Evolutionary conservation across 2,888 invertebrate species (phyloP), one percentile per base, ranked within the genome.

Genomic region (Prenolepis imparis): DNA sequence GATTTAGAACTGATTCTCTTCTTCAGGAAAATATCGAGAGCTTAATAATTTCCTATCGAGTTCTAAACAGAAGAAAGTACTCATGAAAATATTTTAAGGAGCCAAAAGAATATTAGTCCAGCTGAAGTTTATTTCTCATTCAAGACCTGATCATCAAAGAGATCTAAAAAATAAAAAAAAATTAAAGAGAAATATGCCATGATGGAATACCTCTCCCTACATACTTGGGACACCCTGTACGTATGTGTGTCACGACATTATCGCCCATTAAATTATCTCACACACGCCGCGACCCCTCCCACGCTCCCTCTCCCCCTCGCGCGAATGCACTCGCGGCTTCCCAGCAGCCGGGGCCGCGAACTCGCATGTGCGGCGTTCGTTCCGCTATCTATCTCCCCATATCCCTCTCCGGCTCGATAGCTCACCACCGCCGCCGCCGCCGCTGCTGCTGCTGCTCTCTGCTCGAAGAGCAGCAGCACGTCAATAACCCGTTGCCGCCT

Each of bases 401-500:
- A 84, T 89, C 82, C 84, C 84, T 86, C 89, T 87, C 81, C 83
- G 75, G 83, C 81, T 68, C 85, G 86, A 89, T 86, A 85, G 84
- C 88, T 24, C 59, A 59, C 59, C 72, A 61, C 78, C 44, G 61
- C 70, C 78, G 59, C 73, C 59, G 59, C 61, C 52, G 36, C 36
- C 73, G 82, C 88, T 85, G 61, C 70, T 83, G 59, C 73, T 73
- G 61, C 59, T 63, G 36, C 36, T 77, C n/a, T n/a, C n/a, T n/a
- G 82, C 88, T 85, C 36, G 36, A 44, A 21, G 44, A 72, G 77
- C 88, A 83, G 83, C 85, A 86, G 84, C 89, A 84, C 90, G 90
- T 90, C 90, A 89, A 90, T 90, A 90, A 90, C 90, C 90, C 90
- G 90, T 89, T 90, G 86, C 90, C 84, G 89, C 90, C 90, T 90